Percentiles rank a stretch among this genome's conserved stretches.
phyloP scores from a whole-genome alignment of 2,113 vertebrate genomes.

The Camelus dromedarius region DNA sequence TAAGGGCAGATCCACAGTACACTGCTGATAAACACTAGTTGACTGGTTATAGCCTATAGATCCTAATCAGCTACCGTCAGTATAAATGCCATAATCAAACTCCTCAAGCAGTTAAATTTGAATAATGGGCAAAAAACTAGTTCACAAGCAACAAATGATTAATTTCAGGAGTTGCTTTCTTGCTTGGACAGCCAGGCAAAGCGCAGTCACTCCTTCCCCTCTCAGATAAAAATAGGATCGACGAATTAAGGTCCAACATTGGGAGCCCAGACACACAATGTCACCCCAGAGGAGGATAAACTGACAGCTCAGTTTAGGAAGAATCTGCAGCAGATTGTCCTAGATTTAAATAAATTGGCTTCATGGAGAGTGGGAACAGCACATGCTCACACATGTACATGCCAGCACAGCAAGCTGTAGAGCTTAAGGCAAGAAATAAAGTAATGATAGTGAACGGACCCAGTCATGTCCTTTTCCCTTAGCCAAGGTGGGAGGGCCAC shows the following conservation, averaged over 20 bases:
- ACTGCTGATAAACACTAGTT: background rate
- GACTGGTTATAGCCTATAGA: background rate
- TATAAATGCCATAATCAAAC: background rate
- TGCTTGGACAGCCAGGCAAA: background rate
- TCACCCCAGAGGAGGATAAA: background rate
- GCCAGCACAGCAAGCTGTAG: background rate
- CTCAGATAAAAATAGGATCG: background rate
- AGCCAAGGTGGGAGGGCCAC: background rate
- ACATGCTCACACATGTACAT: slow-evolving; percentile 1
- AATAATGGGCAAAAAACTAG: background rate
- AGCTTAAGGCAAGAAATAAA: background rate
- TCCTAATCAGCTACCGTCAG: background rate
- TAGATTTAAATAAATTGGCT: slow-evolving; percentile 65
- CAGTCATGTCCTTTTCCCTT: background rate
- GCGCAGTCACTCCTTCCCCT: background rate
- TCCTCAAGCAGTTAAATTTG: slow-evolving; percentile 15
- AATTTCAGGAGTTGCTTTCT: background rate
- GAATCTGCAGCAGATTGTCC: slow-evolving; percentile 24
- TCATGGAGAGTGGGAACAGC: background rate
- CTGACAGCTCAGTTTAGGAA: background rate
- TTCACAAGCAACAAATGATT: background rate
- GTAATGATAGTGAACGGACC: background rate
- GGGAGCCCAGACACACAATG: background rate
- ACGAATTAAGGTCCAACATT: background rate
- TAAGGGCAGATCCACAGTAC: background rate